phyloP scores from a whole-genome alignment of 2,888 invertebrate genomes.

The Fabriciana adippe region DNA sequence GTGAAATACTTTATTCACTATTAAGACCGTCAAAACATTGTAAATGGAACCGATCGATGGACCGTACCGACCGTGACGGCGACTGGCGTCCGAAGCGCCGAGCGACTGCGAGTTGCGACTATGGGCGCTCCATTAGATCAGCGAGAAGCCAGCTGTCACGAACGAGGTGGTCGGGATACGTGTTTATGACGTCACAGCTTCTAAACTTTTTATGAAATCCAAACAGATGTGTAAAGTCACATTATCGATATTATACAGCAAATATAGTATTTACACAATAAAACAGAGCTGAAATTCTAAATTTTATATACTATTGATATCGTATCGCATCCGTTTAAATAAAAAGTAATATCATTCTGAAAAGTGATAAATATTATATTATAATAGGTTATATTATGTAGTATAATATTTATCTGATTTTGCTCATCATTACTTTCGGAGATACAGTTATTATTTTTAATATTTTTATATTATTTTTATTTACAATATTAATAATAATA shows the following conservation, averaged over 20 bases:
- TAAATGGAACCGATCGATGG: slow-evolving; percentile 58
- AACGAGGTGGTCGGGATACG: slow-evolving; percentile 9
- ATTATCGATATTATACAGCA: background rate
- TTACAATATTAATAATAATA: no score
- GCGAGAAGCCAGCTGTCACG: slow-evolving; percentile 20
- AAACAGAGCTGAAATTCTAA: no score
- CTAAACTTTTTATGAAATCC: slow-evolving; percentile 12
- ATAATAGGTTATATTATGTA: no score
- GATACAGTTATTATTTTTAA: no score
- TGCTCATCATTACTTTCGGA: no score
- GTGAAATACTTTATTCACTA: slow-evolving; percentile 38
- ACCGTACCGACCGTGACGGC: slow-evolving; percentile 41
- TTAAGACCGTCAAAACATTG: slow-evolving; percentile 53
- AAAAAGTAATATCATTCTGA: no score
- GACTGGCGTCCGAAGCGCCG: slow-evolving; percentile 41
- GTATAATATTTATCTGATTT: no score
- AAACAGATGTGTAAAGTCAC: slow-evolving; percentile 15
- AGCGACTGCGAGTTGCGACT: slow-evolving; percentile 45
- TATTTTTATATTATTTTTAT: no score
- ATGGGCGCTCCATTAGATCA: slow-evolving; percentile 6
- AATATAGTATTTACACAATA: no score
- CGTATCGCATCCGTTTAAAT: no score
- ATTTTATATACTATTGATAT: no score
- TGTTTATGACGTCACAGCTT: slow-evolving; percentile 34
- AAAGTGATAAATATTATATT: no score